Base-by-base conservation (phyloP, 2,888 invertebrate genomes). In the Elegia similella region DNA sequence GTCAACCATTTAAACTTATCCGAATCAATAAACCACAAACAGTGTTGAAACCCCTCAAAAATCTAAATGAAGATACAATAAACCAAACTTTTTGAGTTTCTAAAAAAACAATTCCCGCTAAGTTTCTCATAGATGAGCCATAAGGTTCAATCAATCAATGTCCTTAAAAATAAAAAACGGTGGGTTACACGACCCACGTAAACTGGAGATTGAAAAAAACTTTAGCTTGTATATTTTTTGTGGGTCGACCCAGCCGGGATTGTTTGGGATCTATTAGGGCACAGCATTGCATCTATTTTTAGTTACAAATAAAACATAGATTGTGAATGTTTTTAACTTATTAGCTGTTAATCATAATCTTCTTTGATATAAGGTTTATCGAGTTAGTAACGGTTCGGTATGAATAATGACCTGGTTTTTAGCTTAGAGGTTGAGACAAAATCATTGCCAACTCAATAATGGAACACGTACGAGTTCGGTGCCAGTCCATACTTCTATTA, bases 131-230 rank as follows among this genome's bases (percentile, higher is more conserved):
- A 88, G 86, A 78, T 77, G 71, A 78, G 75, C 81, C 80, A 85
- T 86, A 87, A 88, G 83, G 89, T 83, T 82, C 86, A 86, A 90
- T 90, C 89, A 88, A 90, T 90, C 90, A 90, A 89, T 84, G 90
- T 88, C 90, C 82, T 80, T 82, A 82, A 82, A 84, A 85, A 82
- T 84, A 88, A 89, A 88, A 86, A 84, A n/a, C n/a, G 80, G 80
- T 75, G 70, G 76, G 78, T 73, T 76, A 79, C 80, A 75, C 87
- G 88, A 87, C 89, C 89, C 88, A 89, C 87, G 86, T 88, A 85
- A 88, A 86, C 80, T 85, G 77, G 65, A 78, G 76, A 78, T 78
- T 74, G 77, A 79, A 84, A 88, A 88, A 88, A 88, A 81, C 70
- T 73, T 76, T 73, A 74, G 69, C 80, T 81, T 80, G 80, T 82